Base-by-base conservation (phyloP, 64 coral and sea anemone genomes). In the Montipora sp. region DNA sequence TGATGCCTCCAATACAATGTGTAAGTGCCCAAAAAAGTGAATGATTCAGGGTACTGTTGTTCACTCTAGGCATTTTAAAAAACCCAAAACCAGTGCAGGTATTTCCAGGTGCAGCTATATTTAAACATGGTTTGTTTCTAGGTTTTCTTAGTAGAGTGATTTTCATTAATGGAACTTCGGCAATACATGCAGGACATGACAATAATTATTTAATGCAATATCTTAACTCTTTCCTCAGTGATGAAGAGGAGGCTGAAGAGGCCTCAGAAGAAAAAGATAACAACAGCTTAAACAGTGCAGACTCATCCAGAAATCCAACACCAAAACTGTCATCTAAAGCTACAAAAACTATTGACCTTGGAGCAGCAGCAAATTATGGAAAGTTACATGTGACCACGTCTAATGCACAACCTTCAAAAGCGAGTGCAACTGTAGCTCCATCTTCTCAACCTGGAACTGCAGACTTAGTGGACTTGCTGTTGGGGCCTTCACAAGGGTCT, bases 191-290 rank as follows among this genome's bases (percentile, higher is more conserved):
- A 7, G 53, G 1, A 57, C 11, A 57, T 57, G 11, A 57, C 11
- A 57, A 57, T 57, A 57, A 57, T 57, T 8, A 57, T 57, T 57
- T 57, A 57, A 8, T 57, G 53, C 11, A 8, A 57, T 48, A 8
- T 80, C 9, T 18, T 80, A 22, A 80, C 77, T 7, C 18, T 44
- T 2, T n/a, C 49, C 49, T 18, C 53, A 93, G 91, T 80, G 91
- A 93, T 21, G 82, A 78, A 79, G 89, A 93, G 58, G 90, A 92
- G 77, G 91, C 83, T 80, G 91, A 93, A 18, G 91, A 93, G 73
- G 91, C 91, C 22, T 79, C 75, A 10, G 91, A 93, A 74, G 91
- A 93, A 51, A 92, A 83, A 80, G 83, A 91, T 22, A 88, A 88
- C 74, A 51, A 88, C 27, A 81, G 70, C 23, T 3, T 48, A n/a